These are phyloP conservation scores for Bovichtus variegatus DNA, from an alignment of 2,797 vertebrate genomes.

Conservation along the genomic window DNA sequence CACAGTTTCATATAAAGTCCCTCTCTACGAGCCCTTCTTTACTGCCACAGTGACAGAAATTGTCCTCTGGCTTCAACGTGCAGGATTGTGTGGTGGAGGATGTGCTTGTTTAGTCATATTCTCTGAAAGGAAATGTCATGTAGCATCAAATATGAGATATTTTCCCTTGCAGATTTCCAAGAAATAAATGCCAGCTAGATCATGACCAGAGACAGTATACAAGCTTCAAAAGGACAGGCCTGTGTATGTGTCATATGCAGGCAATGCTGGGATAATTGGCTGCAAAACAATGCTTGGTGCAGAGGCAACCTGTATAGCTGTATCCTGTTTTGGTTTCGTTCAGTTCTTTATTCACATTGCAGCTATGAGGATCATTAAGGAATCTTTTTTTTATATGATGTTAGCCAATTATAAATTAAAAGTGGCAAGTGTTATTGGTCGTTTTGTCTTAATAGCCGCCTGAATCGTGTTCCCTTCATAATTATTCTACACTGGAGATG, in stretches of 20 bases:
- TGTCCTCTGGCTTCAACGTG: slow-evolving; percentile 54
- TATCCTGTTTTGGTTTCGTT: slow-evolving; percentile 15
- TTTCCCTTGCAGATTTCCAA: slow-evolving; percentile 68
- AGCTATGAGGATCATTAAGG: slow-evolving; percentile 32
- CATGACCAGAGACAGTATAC: slow-evolving; percentile 69
- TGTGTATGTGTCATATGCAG: slow-evolving; percentile 58
- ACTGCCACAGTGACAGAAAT: slow-evolving; percentile 60
- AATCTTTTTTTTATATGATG: slow-evolving; percentile 29
- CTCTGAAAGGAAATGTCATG: slow-evolving; percentile 71
- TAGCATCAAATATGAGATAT: slow-evolving; percentile 72
- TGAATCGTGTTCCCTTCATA: slow-evolving; percentile 39
- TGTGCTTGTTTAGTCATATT: slow-evolving; percentile 73
- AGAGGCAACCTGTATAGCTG: slow-evolving; percentile 34
- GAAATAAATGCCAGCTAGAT: slow-evolving; percentile 77
- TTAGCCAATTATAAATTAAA: slow-evolving; percentile 38
- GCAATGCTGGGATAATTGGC: slow-evolving; percentile 63
- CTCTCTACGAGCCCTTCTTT: slow-evolving; percentile 46
- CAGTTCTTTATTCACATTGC: slow-evolving; percentile 14
- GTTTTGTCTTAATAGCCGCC: slow-evolving; percentile 45
- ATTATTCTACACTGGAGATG: slow-evolving; percentile 35
- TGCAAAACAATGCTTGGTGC: slow-evolving; percentile 58
- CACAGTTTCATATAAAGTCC: slow-evolving; percentile 17
- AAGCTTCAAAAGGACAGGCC: slow-evolving; percentile 70
- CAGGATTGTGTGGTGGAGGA: slow-evolving; percentile 42
- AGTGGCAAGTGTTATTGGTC: slow-evolving; percentile 26